A percentile compares a stretch with the other conserved stretches of the same genome.
Evolutionary conservation across 2,113 vertebrate genomes (phyloP).

Genomic region (Ctenomys sociabilis): DNA sequence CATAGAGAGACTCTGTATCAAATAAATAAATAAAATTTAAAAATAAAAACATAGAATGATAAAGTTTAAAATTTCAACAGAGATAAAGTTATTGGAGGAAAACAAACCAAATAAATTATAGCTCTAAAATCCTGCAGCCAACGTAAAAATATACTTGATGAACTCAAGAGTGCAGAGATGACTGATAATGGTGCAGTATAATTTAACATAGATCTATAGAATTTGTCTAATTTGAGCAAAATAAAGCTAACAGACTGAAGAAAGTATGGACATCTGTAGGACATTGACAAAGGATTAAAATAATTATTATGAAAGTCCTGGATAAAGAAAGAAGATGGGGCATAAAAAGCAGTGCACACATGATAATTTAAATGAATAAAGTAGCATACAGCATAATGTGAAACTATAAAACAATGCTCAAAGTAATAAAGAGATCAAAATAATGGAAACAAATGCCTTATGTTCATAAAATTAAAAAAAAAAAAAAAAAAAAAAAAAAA

Average conservation of each 20-base stretch:
- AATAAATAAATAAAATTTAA: too few relatives aligned
- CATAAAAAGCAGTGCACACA: not conserved
- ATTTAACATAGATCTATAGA: not conserved
- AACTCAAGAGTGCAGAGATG: not conserved
- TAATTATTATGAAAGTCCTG: not conserved
- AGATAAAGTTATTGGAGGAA: not conserved
- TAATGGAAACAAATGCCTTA: not conserved
- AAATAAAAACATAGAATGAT: not conserved
- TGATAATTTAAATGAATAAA: not conserved
- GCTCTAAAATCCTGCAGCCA: not conserved
- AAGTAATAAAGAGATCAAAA: not conserved
- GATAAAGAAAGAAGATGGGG: not conserved
- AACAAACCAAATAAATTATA: not conserved
- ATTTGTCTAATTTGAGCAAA: not conserved
- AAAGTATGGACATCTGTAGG: not conserved
- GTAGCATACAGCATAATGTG: not conserved
- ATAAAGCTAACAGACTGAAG: not conserved
- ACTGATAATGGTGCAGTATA: not conserved
- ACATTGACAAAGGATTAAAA: not conserved
- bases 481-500: too few relatives aligned
- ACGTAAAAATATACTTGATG: not conserved
- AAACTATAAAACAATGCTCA: not conserved
- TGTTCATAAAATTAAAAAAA: not conserved
- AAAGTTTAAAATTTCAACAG: not conserved
- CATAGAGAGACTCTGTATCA: too few relatives aligned